phyloP scores from a whole-genome alignment of 2,113 vertebrate species.

The Eulemur rufifrons region DNA sequence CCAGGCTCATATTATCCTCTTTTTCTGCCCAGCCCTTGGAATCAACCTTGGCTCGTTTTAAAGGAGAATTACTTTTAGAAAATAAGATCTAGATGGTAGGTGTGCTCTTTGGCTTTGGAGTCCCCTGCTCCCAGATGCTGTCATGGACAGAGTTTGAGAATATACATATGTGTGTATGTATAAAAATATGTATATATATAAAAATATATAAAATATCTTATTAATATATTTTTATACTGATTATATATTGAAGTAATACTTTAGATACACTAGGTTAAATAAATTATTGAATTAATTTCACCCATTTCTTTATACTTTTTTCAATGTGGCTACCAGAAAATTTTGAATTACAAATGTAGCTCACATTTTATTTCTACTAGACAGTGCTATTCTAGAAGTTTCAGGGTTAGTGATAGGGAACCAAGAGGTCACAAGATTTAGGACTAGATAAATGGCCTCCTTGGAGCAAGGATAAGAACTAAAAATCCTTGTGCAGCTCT shows the following conservation, averaged over 20 bases:
- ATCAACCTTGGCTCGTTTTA: background rate
- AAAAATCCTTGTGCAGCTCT: background rate
- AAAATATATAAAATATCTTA: background rate
- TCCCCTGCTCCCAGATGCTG: background rate
- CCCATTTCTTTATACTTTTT: background rate
- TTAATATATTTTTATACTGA: constrained; percentile 13
- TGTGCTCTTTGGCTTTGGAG: background rate
- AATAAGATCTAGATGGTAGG: background rate
- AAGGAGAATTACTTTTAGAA: background rate
- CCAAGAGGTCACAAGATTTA: constrained; percentile 22
- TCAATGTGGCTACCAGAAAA: background rate
- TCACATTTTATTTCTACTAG: constrained; percentile 11
- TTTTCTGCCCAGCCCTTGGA: background rate
- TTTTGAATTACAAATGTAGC: background rate
- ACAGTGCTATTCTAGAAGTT: background rate
- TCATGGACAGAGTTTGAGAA: background rate
- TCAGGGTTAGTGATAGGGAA: background rate
- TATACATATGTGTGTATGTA: too few species aligned
- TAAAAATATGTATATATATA: background rate
- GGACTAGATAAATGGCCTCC: background rate
- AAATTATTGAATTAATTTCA: constrained; percentile 21
- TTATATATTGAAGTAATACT: constrained; percentile 22
- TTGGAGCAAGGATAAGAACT: background rate
- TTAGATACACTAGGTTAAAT: background rate
- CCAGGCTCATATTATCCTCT: background rate